Conservation (phyloP, 2,113 vertebrate genomes). For the Macroglossus sobrinus region DNA sequence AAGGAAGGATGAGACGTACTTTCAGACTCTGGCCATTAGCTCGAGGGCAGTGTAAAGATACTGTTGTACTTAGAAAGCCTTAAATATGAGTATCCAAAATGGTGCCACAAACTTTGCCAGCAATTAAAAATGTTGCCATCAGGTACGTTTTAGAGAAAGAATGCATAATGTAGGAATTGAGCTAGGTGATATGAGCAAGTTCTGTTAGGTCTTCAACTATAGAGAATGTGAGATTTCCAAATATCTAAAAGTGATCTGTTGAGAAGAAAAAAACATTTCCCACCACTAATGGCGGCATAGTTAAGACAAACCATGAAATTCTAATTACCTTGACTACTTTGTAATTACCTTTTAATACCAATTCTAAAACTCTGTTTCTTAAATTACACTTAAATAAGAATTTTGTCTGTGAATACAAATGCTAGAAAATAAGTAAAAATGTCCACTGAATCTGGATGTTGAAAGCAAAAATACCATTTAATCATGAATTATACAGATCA, state of each 20-base stretch:
- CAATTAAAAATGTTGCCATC: background rate
- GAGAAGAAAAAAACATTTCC: background rate
- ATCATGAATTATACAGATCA: background rate
- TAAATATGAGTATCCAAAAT: background rate
- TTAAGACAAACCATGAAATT: background rate
- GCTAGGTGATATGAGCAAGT: background rate
- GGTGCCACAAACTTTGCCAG: background rate
- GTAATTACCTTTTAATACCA: background rate
- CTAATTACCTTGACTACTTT: background rate
- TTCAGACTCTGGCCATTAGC: background rate
- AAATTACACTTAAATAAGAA: slow-evolving; percentile 5
- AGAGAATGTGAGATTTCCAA: background rate
- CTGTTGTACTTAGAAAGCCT: background rate
- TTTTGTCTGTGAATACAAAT: background rate
- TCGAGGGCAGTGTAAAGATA: background rate
- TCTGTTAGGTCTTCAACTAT: background rate
- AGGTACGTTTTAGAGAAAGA: background rate
- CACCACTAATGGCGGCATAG: background rate
- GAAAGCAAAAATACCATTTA: background rate
- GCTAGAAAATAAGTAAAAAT: background rate
- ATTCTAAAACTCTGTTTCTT: slow-evolving; percentile 35
- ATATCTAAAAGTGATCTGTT: background rate
- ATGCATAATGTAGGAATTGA: background rate
- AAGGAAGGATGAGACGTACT: background rate
- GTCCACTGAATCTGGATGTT: background rate